Conservation (phyloP, 2,797 vertebrate genomes). For the Crenuchus spilurus region DNA sequence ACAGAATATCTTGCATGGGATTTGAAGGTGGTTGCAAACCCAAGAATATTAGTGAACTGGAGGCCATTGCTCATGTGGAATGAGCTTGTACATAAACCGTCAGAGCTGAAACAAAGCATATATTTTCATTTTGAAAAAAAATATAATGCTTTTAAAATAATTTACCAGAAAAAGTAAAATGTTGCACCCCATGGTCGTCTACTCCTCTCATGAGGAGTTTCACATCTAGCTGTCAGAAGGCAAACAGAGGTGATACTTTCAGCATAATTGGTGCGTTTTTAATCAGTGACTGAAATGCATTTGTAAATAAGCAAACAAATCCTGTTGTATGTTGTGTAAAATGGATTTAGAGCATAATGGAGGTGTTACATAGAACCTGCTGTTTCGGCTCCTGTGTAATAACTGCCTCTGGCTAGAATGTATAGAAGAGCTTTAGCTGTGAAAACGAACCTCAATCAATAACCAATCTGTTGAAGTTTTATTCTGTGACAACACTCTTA, state of each 20-base stretch:
- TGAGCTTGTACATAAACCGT: no score
- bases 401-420: conserved; percentile 38
- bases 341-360: conserved; percentile 28
- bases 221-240: background rate
- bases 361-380: conserved; percentile 38
- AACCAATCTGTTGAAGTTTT: conserved; percentile 59
- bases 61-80: no score
- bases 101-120: no score
- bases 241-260: conserved; percentile 1
- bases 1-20: no score
- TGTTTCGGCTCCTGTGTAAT: conserved; percentile 9
- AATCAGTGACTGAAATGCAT: background rate
- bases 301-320: conserved; percentile 33
- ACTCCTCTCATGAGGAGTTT: no score
- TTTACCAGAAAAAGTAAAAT: no score
- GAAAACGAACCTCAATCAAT: conserved; percentile 52
- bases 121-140: no score
- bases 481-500: conserved; percentile 56
- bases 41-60: no score
- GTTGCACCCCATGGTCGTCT: no score
- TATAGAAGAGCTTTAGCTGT: conserved; percentile 37
- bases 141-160: no score
- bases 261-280: background rate
- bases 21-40: no score
- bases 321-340: conserved; percentile 13